Percentiles rank a stretch among this genome's conserved stretches.
Evolutionary conservation across 2,113 vertebrate species (phyloP).

Genomic region (Ivindomyrus marchei): DNA sequence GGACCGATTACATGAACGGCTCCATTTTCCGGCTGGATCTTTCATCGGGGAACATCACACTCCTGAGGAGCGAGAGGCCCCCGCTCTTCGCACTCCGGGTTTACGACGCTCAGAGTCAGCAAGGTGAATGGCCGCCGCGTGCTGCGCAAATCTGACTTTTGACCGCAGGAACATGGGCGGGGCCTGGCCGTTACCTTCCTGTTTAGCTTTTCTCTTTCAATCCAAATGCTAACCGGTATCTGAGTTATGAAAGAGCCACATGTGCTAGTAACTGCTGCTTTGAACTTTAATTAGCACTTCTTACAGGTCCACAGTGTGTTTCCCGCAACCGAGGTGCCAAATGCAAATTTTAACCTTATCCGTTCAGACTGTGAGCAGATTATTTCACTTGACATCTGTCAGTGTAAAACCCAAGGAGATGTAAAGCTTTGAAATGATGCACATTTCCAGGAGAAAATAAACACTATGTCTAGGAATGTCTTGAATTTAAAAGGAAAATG

Average conservation of each 20-base stretch:
- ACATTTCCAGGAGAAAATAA: neutral
- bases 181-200: neutral
- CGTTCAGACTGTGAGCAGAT: constrained; percentile 1
- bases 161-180: constrained; percentile 17
- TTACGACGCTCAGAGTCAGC: constrained; percentile 86
- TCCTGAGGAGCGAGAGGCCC: constrained; percentile 83
- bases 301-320: neutral
- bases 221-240: neutral
- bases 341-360: constrained; percentile 22
- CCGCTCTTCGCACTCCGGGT: constrained; percentile 90
- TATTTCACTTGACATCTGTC: constrained; percentile 13
- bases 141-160: neutral
- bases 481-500: neutral
- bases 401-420: neutral
- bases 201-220: neutral
- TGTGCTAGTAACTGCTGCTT: neutral
- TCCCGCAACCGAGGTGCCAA: neutral
- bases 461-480: neutral
- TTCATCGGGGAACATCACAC: constrained; percentile 72
- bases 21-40: constrained; percentile 94
- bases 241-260: neutral
- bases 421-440: neutral
- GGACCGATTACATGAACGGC: constrained; percentile 98
- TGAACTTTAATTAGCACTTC: constrained; percentile 19
- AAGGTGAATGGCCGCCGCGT: constrained; percentile 65